Conservation (phyloP, 2,113 vertebrate species). For the Cathartes aura region DNA sequence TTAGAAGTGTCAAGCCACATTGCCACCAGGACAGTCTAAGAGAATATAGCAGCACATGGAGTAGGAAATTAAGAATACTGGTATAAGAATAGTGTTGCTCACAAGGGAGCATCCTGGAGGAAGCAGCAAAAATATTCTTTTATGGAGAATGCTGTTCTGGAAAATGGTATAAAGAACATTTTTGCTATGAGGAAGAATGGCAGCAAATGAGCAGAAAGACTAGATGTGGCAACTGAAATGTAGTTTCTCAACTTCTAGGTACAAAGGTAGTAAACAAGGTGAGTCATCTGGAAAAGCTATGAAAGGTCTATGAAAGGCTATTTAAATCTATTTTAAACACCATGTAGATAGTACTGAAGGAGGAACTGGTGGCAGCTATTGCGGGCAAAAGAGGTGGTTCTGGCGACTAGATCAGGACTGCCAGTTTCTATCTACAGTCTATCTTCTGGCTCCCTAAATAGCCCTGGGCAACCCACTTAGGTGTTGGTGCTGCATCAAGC, state of each 20-base stretch:
- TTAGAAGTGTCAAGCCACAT: neutral
- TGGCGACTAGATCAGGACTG: neutral
- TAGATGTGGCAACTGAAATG: neutral
- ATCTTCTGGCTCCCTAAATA: neutral
- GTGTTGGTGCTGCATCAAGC: neutral
- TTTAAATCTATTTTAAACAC: neutral
- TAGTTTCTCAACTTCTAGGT: neutral
- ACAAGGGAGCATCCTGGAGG: neutral
- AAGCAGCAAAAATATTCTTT: neutral
- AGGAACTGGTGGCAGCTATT: neutral
- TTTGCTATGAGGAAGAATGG: neutral
- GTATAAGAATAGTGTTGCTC: neutral
- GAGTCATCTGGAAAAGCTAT: neutral
- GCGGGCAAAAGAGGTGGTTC: neutral
- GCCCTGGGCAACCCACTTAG: neutral
- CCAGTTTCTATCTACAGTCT: neutral
- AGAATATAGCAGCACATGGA: neutral
- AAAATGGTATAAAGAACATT: neutral
- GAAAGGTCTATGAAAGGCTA: neutral
- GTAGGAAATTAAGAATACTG: neutral
- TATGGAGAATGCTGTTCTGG: neutral
- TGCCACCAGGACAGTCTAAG: neutral
- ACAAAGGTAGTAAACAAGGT: neutral
- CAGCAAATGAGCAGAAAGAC: neutral
- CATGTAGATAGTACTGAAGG: neutral